Base-by-base conservation (phyloP, 2,113 vertebrate species). In the Silurus meridionalis region DNA sequence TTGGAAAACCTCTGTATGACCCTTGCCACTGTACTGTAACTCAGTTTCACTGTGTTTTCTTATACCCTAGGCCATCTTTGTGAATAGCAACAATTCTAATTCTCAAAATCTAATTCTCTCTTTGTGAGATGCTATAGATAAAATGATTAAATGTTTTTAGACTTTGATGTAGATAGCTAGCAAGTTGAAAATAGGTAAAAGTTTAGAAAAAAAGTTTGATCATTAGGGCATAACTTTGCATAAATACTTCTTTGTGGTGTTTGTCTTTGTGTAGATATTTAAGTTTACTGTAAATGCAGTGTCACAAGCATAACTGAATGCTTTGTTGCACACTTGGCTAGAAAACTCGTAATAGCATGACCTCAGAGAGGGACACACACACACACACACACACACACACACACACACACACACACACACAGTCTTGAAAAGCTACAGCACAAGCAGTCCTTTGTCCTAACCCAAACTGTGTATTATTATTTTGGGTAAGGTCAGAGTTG, bases 401-500 rank as follows among this genome's bases (percentile, higher is more conserved):
- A 85, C 72, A 53, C 8, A 83, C 52, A 88, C 83, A 58, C 66
- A 66, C 77, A 64, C 53, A 80, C 52, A 60, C n/a, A 58, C 90
- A 92, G 61, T 53, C 52, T 66, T 46, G 46, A 91, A 75, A 81
- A 84, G 67, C 64, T 63, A 64, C 77, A 55, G 82, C 83, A 95
- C 93, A 95, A 92, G 77, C 67, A 8, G 67, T 63, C 84, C 94
- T 93, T 95, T 96, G 94, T 95, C 64, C 64, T 2, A 55, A 79
- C 74, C 57, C 92, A 92, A 93, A 93, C 89, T 88, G 89, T 85
- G 88, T 91, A 92, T 94, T 93, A 94, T 94, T 93, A 94, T 93
- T 94, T 93, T 89, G 87, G 88, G 84, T 93, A 92, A 94, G 94
- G 95, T 94, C 95, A 94, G 91, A 92, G 92, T 93, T 95, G 93